Evolutionary conservation across 2,888 invertebrate species (phyloP), one percentile per base, ranked within the genome.

Genomic region (Athrips mouffetella): DNA sequence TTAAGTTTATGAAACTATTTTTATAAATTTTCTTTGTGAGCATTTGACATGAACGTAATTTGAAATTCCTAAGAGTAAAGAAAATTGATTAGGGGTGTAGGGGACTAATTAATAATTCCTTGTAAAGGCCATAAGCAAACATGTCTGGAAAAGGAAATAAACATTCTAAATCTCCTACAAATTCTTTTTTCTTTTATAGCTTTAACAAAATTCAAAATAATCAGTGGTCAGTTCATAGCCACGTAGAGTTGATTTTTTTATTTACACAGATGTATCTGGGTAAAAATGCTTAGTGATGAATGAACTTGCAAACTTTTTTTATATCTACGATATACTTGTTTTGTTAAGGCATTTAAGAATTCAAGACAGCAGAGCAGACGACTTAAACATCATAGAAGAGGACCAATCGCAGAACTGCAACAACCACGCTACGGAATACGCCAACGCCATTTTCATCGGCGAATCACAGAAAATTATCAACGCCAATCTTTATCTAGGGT

Each of bases 401-500:
- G 47, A 50, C 20, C 18, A 11, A 5, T n/a, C 47, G n/a, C 18
- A 40, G 29, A 53, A 35, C 25, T 56, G 56, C 31, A 49, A 49
- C 37, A 49, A 39, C 27, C 33, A 52, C 2, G 27, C 45, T 8
- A 52, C 55, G 0, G 21, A 41, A 8, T 29, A 29, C 6, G 33
- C 39, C 2, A 58, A 58, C 29, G 44, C 29, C 6, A 18, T 56
- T 1, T 49, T 56, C 3, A 45, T 50, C 13, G 52, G 47, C 8
- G 41, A 50, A 4, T 13, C 7, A 0, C 30, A 29, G 3, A 47
- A 50, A 10, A 39, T 40, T 1, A 25, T 52, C 8, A 31, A 47
- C 8, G 52, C 50, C 10, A 52, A 54, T 25, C 16, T 33, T 10
- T 54, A 50, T 21, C 15, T 44, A 31, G 54, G 51, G 1, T 54